Evolutionary conservation across 2,113 vertebrate species (phyloP).

Genomic region (Sisor rabdophorus): DNA sequence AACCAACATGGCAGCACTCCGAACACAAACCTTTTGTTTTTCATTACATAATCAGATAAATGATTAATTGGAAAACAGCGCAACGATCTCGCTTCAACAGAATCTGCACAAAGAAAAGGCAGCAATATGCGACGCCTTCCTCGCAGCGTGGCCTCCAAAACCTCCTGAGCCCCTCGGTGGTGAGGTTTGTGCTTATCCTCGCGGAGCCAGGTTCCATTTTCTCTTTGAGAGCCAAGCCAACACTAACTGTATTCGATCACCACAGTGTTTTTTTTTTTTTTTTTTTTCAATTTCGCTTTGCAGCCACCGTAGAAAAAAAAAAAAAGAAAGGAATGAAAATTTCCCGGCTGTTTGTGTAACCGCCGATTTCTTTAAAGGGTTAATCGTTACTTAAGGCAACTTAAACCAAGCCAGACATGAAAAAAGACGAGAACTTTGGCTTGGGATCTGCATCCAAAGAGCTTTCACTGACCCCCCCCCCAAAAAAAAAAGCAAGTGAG

Average conservation of each 20-base stretch:
- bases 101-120: not conserved
- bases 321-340: constrained; percentile 46
- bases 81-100: not conserved
- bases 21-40: not conserved
- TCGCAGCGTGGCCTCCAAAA: not conserved
- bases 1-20: not conserved
- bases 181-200: constrained; percentile 37
- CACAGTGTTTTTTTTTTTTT: constrained; percentile 56
- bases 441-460: constrained; percentile 69
- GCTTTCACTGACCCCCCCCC: constrained; percentile 73
- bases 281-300: constrained; percentile 51
- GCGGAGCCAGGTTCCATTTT: constrained; percentile 29
- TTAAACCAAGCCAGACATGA: constrained; percentile 61
- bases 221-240: constrained; percentile 45
- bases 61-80: not conserved
- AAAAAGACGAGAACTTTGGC: constrained; percentile 68
- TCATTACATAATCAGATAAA: not conserved
- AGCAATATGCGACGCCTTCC: not conserved
- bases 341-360: constrained; percentile 35
- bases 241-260: constrained; percentile 58
- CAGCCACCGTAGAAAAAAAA: constrained; percentile 49
- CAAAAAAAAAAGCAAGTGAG: constrained; percentile 57
- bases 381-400: constrained; percentile 57
- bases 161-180: constrained; percentile 38
- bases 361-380: constrained; percentile 36